Base-by-base conservation (phyloP, 2,113 vertebrate genomes). In the Bagarius yarrelli region DNA sequence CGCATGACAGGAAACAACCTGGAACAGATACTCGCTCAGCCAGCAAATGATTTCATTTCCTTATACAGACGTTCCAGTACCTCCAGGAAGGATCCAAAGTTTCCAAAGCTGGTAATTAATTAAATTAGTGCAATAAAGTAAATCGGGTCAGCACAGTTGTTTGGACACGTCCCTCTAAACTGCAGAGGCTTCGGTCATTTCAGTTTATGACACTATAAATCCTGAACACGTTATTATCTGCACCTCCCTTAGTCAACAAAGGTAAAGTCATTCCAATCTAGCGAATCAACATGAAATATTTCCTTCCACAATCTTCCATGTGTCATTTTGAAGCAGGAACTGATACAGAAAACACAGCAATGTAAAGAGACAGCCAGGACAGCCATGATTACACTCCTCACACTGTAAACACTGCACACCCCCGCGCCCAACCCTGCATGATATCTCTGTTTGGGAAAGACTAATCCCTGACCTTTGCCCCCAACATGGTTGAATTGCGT, bases 401-500 rank as follows among this genome's bases (percentile, higher is more conserved):
- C 72, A 81, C 34, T 11, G 32, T 81, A 76, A 81, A 66, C 80
- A 67, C 50, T 16, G 16, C 30, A 74, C 44, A 34, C 59, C 40
- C 44, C 57, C 57, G 60, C 40, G 27, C 23, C 23, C 34, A 3
- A 36, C 69, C 30, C 27, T 34, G 4, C 34, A 23, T 34, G 57
- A 14, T 81, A 61, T 74, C 71, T n/a, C 27, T 40, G 76, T 78
- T 55, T 23, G 52, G 52, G 34, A 75, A 60, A 66, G 80, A 56
- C 79, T 36, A 27, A 74, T 81, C 70, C 30, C 32, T 66, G 80
- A 75, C 30, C 70, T 67, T 81, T 57, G 71, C 64, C 80, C 60
- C 60, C 5, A 5, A 21, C 53, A 8, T 0, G 8, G 15, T n/a
- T 13, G 34, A 76, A 63, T 34, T 75, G 50, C 40, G 4, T 30